phyloP scores from a whole-genome alignment of 2,797 vertebrate genomes.

The Aselliscus stoliczkanus region DNA sequence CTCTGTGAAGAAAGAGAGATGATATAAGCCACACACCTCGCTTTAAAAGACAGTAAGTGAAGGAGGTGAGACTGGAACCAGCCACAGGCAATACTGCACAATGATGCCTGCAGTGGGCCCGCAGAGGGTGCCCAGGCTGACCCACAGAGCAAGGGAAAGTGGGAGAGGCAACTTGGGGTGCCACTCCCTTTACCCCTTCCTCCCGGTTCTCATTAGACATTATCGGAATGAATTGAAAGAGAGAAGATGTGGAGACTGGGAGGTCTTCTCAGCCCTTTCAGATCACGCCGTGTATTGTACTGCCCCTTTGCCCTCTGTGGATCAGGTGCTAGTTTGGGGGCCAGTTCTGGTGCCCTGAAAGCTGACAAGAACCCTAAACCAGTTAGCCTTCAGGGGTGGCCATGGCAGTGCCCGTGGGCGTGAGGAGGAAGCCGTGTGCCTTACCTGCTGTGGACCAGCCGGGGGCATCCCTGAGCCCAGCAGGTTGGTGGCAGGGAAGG shows the following conservation, averaged over 20 bases:
- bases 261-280: neutral
- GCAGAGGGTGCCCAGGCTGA: neutral
- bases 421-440: rapidly evolving
- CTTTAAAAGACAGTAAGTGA: neutral
- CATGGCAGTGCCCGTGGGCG: neutral
- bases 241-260: too few species aligned
- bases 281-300: rapidly evolving
- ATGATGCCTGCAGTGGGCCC: neutral
- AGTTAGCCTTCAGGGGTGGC: neutral
- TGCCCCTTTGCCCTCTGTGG: neutral
- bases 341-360: neutral
- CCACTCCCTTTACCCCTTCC: neutral
- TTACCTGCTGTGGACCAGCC: neutral
- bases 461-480: neutral
- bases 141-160: too few species aligned
- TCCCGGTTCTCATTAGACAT: rapidly evolving
- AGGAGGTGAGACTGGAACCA: too few species aligned
- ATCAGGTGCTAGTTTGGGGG: neutral
- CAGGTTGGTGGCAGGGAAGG: too few species aligned
- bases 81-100: rapidly evolving
- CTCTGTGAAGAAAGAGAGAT: neutral
- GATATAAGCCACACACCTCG: neutral
- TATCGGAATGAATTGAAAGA: neutral
- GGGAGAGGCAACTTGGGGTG: neutral
- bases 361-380: neutral